Evolutionary conservation across 2,797 vertebrate species (phyloP).

Genomic region (Arnoldichthys spilopterus): DNA sequence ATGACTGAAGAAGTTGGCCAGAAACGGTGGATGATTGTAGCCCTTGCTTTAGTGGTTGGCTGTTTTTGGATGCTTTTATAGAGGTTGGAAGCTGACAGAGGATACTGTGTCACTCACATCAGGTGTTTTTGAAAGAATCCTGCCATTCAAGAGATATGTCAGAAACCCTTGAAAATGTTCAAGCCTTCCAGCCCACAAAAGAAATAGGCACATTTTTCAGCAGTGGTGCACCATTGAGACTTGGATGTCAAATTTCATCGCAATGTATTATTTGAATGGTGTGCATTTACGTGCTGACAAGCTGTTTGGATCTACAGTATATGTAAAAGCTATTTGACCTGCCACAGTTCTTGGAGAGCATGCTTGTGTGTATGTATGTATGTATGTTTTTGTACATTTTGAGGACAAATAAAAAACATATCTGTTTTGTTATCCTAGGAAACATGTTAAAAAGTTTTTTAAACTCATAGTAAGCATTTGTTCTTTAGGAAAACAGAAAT

Average conservation of each 20-base stretch:
- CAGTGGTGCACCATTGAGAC: constrained; percentile 8
- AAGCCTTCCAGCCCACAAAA: neutral
- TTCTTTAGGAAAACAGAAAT: too few species aligned
- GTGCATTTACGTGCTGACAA: constrained; percentile 37
- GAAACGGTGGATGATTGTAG: neutral
- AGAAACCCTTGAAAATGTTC: neutral
- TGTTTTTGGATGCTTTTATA: neutral
- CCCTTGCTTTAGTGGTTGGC: neutral
- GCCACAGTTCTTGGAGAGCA: constrained; percentile 18
- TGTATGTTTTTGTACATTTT: neutral
- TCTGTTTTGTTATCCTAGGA: too few species aligned
- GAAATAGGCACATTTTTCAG: neutral
- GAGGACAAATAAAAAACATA: neutral
- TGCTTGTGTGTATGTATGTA: constrained; percentile 33
- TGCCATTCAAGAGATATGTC: constrained; percentile 17
- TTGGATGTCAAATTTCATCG: constrained; percentile 19
- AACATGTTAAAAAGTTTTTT: too few species aligned
- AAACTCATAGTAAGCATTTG: too few species aligned
- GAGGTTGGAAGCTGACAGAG: neutral
- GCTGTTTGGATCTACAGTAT: constrained; percentile 6
- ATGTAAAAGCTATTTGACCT: neutral
- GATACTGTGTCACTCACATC: constrained; percentile 1
- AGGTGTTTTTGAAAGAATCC: constrained; percentile 3
- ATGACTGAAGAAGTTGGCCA: neutral
- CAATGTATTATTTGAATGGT: constrained; percentile 37